Evolutionary conservation across 2,888 invertebrate species (phyloP), one percentile per base, ranked within the genome.

Genomic region (Drosophila mimica): DNA sequence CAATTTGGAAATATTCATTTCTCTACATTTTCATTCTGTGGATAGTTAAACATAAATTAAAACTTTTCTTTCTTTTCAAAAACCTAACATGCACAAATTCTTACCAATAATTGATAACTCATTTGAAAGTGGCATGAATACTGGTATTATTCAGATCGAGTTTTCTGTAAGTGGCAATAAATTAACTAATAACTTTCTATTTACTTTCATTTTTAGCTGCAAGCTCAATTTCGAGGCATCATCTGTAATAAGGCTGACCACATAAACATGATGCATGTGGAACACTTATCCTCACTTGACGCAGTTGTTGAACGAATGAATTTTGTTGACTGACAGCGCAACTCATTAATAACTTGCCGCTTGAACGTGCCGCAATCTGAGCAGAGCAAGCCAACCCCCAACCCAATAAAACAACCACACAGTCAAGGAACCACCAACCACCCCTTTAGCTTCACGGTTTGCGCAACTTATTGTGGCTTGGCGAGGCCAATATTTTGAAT

Each of bases 361-460:
- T 63, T 67, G 62, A 64, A 46, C 65, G 80, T 71, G 71, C 66
- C 80, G 75, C 69, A 79, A 75, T 60, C 71, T 51, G 60, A 49
- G 33, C 17, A 43, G 49, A 33, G 34, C 34, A 30, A 31, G 9
- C 4, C 59, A 48, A 25, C 54, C 36, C 43, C 28, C 25, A 51
- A 15, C 31, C 30, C 30, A 40, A 38, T 4, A 20, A 43, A 13
- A 20, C 13, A 20, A 13, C 20, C 43, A 46, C 20, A 20, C 36
- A 28, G n/a, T 61, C 54, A 62, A 59, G 7, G 15, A 36, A 33
- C 64, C 43, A 30, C 51, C n/a, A 25, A 25, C 25, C n/a, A 40
- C 60, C 30, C 48, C 40, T 17, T 31, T 48, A 38, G 4, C 33
- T 40, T 30, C 38, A 63, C 36, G 62, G 48, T 67, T 67, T 53